Conservation (phyloP, 2,797 vertebrate genomes). For the Sebastes trivittatus region DNA sequence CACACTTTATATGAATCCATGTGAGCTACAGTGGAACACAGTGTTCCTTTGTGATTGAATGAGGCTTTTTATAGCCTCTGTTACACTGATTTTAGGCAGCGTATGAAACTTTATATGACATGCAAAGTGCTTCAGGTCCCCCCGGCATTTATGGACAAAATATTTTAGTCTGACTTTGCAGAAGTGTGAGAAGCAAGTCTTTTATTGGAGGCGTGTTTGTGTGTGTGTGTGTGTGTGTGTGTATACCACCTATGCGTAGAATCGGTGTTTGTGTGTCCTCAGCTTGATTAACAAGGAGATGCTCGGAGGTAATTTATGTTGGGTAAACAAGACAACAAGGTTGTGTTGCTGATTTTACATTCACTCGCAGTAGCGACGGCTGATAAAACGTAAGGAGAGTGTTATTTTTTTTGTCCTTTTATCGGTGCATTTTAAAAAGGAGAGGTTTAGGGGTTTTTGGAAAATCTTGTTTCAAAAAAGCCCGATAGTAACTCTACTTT, state of each 20-base stretch:
- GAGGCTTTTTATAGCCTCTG: constrained; percentile 70
- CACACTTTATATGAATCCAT: constrained; percentile 32
- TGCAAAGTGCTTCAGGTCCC: constrained; percentile 74
- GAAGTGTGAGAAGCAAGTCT: constrained; percentile 57
- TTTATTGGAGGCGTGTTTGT: constrained; percentile 30
- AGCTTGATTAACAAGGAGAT: constrained; percentile 78
- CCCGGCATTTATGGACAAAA: constrained; percentile 67
- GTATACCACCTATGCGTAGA: neutral
- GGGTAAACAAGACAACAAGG: constrained; percentile 58
- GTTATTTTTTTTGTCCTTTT: constrained; percentile 34
- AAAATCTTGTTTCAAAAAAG: neutral
- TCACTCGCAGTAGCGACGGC: constrained; percentile 27
- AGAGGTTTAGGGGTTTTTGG: constrained; percentile 8
- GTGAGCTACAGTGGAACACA: constrained; percentile 48
- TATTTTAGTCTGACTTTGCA: constrained; percentile 79
- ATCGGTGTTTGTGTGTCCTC: constrained; percentile 49
- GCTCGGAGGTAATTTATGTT: constrained; percentile 69
- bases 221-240: constrained; percentile 34
- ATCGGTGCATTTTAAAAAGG: constrained; percentile 24
- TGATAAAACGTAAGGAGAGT: constrained; percentile 30
- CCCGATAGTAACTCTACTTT: neutral
- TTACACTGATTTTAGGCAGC: constrained; percentile 68
- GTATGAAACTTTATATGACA: constrained; percentile 79
- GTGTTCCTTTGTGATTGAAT: constrained; percentile 74
- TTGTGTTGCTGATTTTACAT: constrained; percentile 61